These are phyloP conservation scores for Serrognathus titanus DNA, from an alignment of 2,888 invertebrate genomes.

Conservation along the genomic window DNA sequence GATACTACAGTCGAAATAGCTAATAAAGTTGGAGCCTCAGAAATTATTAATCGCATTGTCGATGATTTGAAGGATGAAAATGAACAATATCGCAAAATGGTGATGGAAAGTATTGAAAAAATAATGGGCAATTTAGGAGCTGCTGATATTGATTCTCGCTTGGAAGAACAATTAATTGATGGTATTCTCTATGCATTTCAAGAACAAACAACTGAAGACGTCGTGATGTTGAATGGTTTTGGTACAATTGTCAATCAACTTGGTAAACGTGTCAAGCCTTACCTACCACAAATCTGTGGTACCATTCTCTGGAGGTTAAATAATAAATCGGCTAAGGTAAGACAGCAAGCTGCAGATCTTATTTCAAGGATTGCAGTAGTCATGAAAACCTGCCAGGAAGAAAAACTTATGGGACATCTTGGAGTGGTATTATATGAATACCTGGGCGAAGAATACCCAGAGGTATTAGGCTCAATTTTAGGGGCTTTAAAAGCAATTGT, in stretches of 20 bases:
- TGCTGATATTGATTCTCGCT: constrained; percentile 94
- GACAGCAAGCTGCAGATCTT: constrained; percentile 98
- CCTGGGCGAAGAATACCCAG: constrained; percentile 98
- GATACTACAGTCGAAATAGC: constrained; percentile 99
- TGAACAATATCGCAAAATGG: constrained; percentile 99
- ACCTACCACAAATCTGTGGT: constrained; percentile 99
- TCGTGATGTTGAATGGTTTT: constrained; percentile 99
- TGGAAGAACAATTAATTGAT: constrained; percentile 98
- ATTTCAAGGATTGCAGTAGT: constrained; percentile 97
- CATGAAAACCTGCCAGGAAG: constrained; percentile 99
- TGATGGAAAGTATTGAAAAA: constrained; percentile 99
- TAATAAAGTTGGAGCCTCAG: constrained; percentile 99
- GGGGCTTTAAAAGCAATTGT: constrained; percentile 99
- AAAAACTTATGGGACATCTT: constrained; percentile 99
- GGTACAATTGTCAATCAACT: constrained; percentile 98
- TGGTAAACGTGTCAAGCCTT: constrained; percentile 96
- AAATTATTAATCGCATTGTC: constrained; percentile 97
- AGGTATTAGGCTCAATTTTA: constrained; percentile 95
- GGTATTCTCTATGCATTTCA: constrained; percentile 99
- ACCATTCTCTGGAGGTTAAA: constrained; percentile 99
- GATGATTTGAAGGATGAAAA: constrained; percentile 99
- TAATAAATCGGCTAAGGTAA: constrained; percentile 98
- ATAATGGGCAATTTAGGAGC: constrained; percentile 93
- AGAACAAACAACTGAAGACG: constrained; percentile 99
- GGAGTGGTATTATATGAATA: constrained; percentile 99